Base-by-base conservation (phyloP, 2,888 invertebrate genomes). In the Callimorpha dominula region DNA sequence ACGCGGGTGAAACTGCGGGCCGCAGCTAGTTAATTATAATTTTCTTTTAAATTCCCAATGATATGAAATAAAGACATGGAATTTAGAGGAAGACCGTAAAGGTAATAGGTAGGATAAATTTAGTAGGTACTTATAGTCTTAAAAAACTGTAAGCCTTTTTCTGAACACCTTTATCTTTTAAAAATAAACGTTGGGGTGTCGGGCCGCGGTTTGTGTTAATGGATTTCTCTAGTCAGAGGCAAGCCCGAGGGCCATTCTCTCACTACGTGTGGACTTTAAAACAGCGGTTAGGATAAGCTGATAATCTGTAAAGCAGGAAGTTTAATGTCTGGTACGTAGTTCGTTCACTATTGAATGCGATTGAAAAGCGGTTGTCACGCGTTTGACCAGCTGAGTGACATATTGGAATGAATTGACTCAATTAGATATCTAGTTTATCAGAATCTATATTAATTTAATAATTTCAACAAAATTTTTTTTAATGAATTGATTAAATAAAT, bases 201-300 rank as follows among this genome's bases (percentile, higher is more conserved):
- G 65, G 72, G 52, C 49, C 73, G 77, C 49, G 76, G 81, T 80
- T 69, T 73, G 70, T 74, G 77, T 87, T 92, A 92, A 92, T 92
- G 92, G 91, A 92, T 79, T 91, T 92, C 85, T 86, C 89, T 87
- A 84, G 92, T 92, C 80, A 72, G 76, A 76, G 77, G 77, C 79
- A 72, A 67, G 74, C 88, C 88, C 84, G 78, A 84, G 70, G 83
- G 85, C 79, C 76, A 77, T 77, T 80, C 80, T 81, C 77, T 85
- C 83, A 80, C 80, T 71, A 60, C 54, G 68, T 46, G 70, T 78
- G 83, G 88, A 78, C 71, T 71, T 31, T 50, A 84, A 86, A 84
- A 57, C 52, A 73, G 86, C 85, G 85, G 31, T 57, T 14, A 14
- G 7, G 12, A 66, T 70, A 67, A 68, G 57, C 49, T 52, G 54